Conservation (phyloP, 2,888 invertebrate species). For the Sarcophaga caerulescens region DNA sequence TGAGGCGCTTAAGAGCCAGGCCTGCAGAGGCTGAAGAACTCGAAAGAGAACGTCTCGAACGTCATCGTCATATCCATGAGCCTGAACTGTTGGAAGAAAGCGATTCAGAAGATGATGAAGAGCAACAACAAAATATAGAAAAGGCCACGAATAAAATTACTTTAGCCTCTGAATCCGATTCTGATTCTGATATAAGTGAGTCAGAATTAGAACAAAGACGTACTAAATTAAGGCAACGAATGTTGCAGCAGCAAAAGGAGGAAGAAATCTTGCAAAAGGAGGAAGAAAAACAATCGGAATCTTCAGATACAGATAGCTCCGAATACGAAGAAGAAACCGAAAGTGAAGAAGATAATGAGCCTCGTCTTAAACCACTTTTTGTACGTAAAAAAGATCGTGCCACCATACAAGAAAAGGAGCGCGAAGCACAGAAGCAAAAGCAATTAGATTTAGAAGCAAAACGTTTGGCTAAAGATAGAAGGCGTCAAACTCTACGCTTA, state of each 20-base stretch:
- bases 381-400: slow-evolving; percentile 96
- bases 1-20: slow-evolving; percentile 85
- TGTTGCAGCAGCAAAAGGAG: slow-evolving; percentile 87
- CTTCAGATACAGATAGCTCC: slow-evolving; percentile 87
- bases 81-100: slow-evolving; percentile 84
- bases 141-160: slow-evolving; percentile 79
- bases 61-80: slow-evolving; percentile 85
- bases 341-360: slow-evolving; percentile 95
- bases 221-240: slow-evolving; percentile 85
- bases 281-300: slow-evolving; percentile 85
- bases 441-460: slow-evolving; percentile 92
- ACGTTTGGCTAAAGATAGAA: slow-evolving; percentile 92
- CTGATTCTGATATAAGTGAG: slow-evolving; percentile 92
- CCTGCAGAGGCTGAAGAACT: slow-evolving; percentile 81
- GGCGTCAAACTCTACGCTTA: slow-evolving; percentile 92
- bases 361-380: slow-evolving; percentile 96
- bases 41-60: slow-evolving; percentile 81
- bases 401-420: slow-evolving; percentile 96
- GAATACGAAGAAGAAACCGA: slow-evolving; percentile 92
- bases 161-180: slow-evolving; percentile 83
- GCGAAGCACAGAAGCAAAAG: slow-evolving; percentile 91
- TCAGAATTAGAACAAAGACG: slow-evolving; percentile 92
- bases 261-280: slow-evolving; percentile 83
- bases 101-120: slow-evolving; percentile 82
- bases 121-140: slow-evolving; percentile 77